Conservation (phyloP, 2,888 invertebrate genomes). For the Eugnorisma glareosa region DNA sequence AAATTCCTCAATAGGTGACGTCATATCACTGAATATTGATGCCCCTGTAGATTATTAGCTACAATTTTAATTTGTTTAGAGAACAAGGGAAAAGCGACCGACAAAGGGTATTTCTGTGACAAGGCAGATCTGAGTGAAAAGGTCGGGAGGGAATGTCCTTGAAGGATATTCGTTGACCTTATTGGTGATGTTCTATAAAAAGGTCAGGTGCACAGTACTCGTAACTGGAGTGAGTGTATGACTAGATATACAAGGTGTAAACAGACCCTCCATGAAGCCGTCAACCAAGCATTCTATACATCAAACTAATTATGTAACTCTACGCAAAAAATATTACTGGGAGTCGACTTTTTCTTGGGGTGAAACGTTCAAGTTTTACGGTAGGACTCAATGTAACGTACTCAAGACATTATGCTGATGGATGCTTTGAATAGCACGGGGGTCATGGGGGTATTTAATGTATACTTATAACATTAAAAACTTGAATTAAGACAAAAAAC, state of each 20-base stretch:
- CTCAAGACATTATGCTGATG: too few relatives aligned
- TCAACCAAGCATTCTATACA: too few relatives aligned
- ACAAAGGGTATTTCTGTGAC: neutral
- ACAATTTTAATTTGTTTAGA: conserved; percentile 29
- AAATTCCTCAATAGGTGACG: conserved; percentile 20
- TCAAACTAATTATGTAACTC: too few relatives aligned
- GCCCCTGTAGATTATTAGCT: conserved; percentile 8
- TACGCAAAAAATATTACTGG: too few relatives aligned
- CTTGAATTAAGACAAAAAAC: too few relatives aligned
- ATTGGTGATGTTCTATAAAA: neutral
- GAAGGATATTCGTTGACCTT: neutral
- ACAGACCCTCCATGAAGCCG: too few relatives aligned
- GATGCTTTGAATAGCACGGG: too few relatives aligned
- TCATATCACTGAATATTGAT: conserved; percentile 22
- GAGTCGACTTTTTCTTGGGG: too few relatives aligned
- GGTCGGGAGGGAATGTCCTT: neutral
- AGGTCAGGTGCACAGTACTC: neutral
- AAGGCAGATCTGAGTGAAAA: neutral
- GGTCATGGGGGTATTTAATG: too few relatives aligned
- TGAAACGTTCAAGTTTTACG: too few relatives aligned
- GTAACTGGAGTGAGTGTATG: neutral
- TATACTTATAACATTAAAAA: too few relatives aligned
- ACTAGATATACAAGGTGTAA: neutral
- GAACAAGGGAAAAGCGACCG: neutral
- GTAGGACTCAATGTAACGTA: too few relatives aligned